These are phyloP conservation scores for Ciconia maguari DNA, from an alignment of 2,113 vertebrate species.

Conservation along the genomic window DNA sequence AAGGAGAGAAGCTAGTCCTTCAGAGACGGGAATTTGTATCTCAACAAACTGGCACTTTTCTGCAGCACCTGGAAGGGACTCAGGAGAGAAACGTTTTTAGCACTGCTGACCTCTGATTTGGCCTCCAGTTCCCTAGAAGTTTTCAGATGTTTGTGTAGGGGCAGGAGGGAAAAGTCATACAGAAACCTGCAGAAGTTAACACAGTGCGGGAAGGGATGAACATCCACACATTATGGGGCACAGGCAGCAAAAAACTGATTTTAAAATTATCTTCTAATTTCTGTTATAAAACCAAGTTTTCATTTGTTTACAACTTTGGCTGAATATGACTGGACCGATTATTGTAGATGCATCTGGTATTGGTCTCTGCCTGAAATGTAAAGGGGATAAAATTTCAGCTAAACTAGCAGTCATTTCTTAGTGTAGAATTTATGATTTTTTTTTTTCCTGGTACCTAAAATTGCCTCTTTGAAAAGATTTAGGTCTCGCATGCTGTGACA, in stretches of 20 bases:
- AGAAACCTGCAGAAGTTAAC: background rate
- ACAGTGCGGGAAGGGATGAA: background rate
- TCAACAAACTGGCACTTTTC: background rate
- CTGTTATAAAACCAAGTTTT: background rate
- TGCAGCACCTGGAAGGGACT: background rate
- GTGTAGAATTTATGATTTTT: background rate
- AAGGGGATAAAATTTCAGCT: background rate
- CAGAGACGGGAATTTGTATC: background rate
- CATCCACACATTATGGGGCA: background rate
- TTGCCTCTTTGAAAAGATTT: background rate
- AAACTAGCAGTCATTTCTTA: background rate
- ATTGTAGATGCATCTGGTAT: background rate
- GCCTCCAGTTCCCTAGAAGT: background rate
- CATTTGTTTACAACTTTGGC: background rate
- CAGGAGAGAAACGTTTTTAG: background rate
- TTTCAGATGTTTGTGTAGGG: background rate
- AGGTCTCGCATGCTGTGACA: background rate
- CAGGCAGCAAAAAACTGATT: background rate
- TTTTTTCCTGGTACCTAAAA: background rate
- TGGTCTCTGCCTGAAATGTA: background rate
- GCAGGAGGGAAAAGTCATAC: background rate
- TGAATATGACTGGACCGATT: background rate
- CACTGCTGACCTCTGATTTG: background rate
- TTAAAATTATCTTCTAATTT: background rate
- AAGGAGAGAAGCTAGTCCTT: background rate